phyloP scores from a whole-genome alignment of 1,140 invertebrate species.

The Sitophilus oryzae region DNA sequence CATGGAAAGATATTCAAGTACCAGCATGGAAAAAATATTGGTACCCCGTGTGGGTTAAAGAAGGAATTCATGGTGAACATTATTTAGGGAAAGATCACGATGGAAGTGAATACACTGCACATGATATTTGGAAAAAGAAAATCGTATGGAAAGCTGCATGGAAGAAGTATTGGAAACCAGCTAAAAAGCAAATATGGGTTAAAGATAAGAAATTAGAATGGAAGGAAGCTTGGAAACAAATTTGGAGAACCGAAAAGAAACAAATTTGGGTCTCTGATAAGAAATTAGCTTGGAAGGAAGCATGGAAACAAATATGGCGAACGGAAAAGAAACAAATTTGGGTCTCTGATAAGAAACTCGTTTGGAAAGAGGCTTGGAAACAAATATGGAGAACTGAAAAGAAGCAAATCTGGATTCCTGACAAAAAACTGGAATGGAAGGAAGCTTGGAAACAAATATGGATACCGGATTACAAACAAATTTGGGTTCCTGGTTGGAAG shows the following conservation, averaged over 20 bases:
- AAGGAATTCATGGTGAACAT: slow-evolving; percentile 65
- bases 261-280: slow-evolving; percentile 71
- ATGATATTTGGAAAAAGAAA: slow-evolving; percentile 72
- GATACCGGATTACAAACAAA: slow-evolving; percentile 67
- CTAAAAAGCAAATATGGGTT: slow-evolving; percentile 72
- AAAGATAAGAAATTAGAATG: slow-evolving; percentile 70
- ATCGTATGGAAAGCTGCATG: slow-evolving; percentile 67
- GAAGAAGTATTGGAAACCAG: slow-evolving; percentile 66
- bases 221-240: slow-evolving; percentile 68
- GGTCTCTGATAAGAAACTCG: slow-evolving; percentile 68
- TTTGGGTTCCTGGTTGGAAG: slow-evolving; percentile 66
- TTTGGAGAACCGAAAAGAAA: slow-evolving; percentile 70
- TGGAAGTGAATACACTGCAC: slow-evolving; percentile 63
- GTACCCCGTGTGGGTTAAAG: slow-evolving; percentile 61
- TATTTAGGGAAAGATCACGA: slow-evolving; percentile 67
- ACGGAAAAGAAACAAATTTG: slow-evolving; percentile 73
- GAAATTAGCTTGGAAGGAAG: slow-evolving; percentile 69
- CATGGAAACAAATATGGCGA: slow-evolving; percentile 72
- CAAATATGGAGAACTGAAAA: slow-evolving; percentile 72
- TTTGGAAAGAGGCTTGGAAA: slow-evolving; percentile 69
- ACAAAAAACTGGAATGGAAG: slow-evolving; percentile 61
- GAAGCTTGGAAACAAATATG: slow-evolving; percentile 63
- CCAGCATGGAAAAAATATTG: slow-evolving; percentile 58
- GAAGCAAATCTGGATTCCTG: slow-evolving; percentile 67
- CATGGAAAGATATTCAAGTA: slow-evolving; percentile 57